Evolutionary conservation across 92 coral and sea anemone species (phyloP).

Genomic region (Parazoanthus atlanticus): DNA sequence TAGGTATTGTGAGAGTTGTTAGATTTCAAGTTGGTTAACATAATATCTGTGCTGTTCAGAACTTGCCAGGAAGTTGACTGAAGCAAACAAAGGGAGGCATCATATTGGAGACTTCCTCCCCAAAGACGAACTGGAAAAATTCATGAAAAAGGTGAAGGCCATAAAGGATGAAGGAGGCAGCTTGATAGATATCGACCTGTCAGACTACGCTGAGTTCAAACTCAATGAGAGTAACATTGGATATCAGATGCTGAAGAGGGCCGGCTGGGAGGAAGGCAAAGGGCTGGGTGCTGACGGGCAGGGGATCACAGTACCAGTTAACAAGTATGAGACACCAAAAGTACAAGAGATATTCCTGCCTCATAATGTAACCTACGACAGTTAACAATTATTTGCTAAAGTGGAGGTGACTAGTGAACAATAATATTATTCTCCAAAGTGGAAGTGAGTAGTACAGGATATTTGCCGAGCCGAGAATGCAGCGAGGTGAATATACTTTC

Average conservation of each 20-base stretch:
- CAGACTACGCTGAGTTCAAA: slow-evolving; percentile 97
- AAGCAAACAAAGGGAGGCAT: slow-evolving; percentile 86
- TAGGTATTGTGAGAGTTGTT: not conserved
- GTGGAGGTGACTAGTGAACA: too few species aligned
- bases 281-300: slow-evolving; percentile 95
- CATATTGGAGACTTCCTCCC: slow-evolving; percentile 98
- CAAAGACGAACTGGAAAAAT: slow-evolving; percentile 88
- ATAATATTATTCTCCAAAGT: too few species aligned
- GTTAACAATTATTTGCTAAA: too few species aligned
- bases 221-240: slow-evolving; percentile 96
- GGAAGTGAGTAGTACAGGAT: too few species aligned
- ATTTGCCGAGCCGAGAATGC: too few species aligned
- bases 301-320: slow-evolving; percentile 93
- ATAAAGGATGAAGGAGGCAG: slow-evolving; percentile 85
- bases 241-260: slow-evolving; percentile 93
- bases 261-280: slow-evolving; percentile 98
- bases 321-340: slow-evolving; percentile 61
- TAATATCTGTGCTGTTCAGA: slow-evolving; percentile 48
- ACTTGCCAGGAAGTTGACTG: slow-evolving; percentile 83
- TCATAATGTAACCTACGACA: too few species aligned
- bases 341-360: too few species aligned
- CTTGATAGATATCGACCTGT: slow-evolving; percentile 73
- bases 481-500: too few species aligned
- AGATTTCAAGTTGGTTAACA: not conserved
- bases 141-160: slow-evolving; percentile 86